phyloP scores from a whole-genome alignment of 2,797 vertebrate genomes.

The Chelon labrosus region DNA sequence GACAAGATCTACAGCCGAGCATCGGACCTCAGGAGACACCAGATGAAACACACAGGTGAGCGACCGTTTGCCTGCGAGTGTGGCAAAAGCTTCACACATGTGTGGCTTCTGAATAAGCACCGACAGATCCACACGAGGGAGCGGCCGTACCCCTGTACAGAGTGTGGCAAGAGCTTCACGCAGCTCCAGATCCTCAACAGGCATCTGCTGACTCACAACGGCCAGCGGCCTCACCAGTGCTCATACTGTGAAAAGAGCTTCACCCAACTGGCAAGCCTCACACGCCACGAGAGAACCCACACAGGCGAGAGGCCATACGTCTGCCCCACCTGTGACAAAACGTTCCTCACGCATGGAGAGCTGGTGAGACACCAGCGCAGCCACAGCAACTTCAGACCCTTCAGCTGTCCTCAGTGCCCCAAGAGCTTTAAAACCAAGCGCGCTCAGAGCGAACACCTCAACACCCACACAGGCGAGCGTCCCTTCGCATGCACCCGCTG shows the following conservation, averaged over 20 bases:
- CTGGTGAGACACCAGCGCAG: constrained; percentile 74
- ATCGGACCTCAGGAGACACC: constrained; percentile 74
- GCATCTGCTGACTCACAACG: constrained; percentile 74
- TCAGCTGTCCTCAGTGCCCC: constrained; percentile 67
- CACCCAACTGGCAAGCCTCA: constrained; percentile 74
- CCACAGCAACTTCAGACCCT: constrained; percentile 69
- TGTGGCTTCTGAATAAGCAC: constrained; percentile 77
- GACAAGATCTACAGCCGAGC: constrained; percentile 74
- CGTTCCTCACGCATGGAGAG: constrained; percentile 75
- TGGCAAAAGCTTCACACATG: constrained; percentile 75
- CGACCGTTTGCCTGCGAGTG: constrained; percentile 73
- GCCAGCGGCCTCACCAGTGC: constrained; percentile 70
- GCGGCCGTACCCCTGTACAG: constrained; percentile 56
- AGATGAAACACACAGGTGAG: constrained; percentile 76
- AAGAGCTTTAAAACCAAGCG: constrained; percentile 78
- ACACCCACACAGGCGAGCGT: constrained; percentile 68
- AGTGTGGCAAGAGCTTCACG: constrained; percentile 77
- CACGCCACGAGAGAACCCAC: constrained; percentile 69
- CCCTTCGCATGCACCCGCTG: constrained; percentile 55
- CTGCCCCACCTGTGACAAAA: constrained; percentile 73
- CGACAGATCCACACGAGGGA: constrained; percentile 69
- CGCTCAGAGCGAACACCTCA: constrained; percentile 70
- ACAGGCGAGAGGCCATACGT: constrained; percentile 72
- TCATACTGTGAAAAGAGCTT: constrained; percentile 75
- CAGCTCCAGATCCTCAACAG: constrained; percentile 75